Evolutionary conservation across 1,140 invertebrate genomes (phyloP), one percentile per base, ranked within the genome.

Genomic region (Anoplophora glabripennis): DNA sequence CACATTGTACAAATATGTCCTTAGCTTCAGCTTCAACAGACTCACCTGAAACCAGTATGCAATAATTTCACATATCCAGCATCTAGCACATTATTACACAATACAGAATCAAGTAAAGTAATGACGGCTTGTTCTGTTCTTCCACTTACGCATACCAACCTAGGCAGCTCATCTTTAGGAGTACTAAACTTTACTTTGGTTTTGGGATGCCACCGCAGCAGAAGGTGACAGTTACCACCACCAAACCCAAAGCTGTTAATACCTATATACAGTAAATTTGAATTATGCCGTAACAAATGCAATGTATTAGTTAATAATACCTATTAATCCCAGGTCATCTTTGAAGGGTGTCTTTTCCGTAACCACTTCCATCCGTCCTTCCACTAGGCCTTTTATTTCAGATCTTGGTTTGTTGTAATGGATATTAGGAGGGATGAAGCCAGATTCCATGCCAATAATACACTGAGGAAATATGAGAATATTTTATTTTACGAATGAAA

Each of bases 371-470:
- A 95, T 76, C 28, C 84, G 75, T 0, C 89, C 89, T 60, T 90
- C 84, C 4, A 77, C 68, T 1, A 95, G 75, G 0, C 86, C 84
- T n/a, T 83, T 76, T 41, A 94, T 89, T 28, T 87, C 83, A 21
- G 85, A 79, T 66, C 90, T 89, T 8, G 90, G 85, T 3, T 73
- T 79, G 1, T 82, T 78, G 73, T 83, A 93, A 75, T 94, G 86
- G 14, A 95, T 80, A 71, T 95, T 95, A 4, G 89, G 87, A 9
- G 90, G 85, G 63, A 95, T 84, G 3, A 80, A 76, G 14, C 84
- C 84, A 4, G 83, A 84, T 71, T 89, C 84, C 77, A 93, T 89
- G 0, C 88, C 84, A 40, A 94, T 78, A 33, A 79, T 54, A 17
- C 60, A 60, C 65, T 80, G 53, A 9, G 65, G 65, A 28, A 28